Evolutionary conservation across 2,797 vertebrate genomes (phyloP).

Genomic region (Galago senegalensis): DNA sequence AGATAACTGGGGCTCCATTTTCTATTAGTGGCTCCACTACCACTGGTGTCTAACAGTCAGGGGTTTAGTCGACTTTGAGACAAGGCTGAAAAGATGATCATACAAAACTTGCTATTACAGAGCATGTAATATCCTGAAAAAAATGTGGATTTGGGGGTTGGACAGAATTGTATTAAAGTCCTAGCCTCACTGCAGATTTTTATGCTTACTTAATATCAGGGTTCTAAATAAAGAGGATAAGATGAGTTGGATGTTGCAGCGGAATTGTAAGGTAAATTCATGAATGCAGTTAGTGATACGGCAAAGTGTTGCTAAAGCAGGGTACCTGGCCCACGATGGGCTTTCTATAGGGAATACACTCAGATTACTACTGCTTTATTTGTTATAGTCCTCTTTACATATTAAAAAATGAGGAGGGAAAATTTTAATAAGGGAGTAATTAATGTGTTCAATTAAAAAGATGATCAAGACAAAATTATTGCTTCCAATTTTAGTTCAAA

Average conservation of each 20-base stretch:
- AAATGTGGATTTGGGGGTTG: not conserved
- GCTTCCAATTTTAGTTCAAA: constrained; percentile 10
- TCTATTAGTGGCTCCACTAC: not conserved
- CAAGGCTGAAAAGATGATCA: not conserved
- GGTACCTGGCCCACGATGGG: not conserved
- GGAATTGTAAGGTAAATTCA: not conserved
- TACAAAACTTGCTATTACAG: not conserved
- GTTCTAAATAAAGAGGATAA: not conserved
- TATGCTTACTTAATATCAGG: not conserved
- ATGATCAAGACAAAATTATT: not conserved
- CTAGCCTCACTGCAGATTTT: not conserved
- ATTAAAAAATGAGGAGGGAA: not conserved
- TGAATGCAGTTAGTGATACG: not conserved
- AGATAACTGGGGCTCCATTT: not conserved
- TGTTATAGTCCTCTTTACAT: not conserved
- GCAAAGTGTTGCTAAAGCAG: not conserved
- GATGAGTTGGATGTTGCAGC: no score
- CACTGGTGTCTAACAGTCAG: not conserved
- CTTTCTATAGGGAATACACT: not conserved
- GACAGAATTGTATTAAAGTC: not conserved
- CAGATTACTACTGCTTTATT: not conserved
- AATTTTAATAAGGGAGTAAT: not conserved
- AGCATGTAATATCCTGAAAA: not conserved
- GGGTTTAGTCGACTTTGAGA: not conserved
- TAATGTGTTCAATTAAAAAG: not conserved